These are phyloP conservation scores for Pseudococcus viburni DNA, from an alignment of 2,888 invertebrate species.

Conservation along the genomic window DNA sequence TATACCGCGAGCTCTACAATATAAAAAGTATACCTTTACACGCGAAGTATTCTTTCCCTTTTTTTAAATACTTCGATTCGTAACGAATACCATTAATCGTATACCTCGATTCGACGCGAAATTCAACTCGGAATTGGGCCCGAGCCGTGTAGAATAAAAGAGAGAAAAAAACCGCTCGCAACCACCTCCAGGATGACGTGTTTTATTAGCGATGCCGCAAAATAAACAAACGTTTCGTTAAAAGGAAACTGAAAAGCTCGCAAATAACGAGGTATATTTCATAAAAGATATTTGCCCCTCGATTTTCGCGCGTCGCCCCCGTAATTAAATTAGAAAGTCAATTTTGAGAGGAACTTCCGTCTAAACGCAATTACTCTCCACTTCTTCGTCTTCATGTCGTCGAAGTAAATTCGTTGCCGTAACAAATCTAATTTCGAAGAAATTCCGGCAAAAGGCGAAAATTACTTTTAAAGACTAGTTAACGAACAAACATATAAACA, in stretches of 20 bases:
- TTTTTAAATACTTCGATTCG: constrained; percentile 40
- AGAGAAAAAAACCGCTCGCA: neutral
- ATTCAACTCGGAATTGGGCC: neutral
- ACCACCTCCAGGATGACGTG: neutral
- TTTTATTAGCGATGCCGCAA: constrained; percentile 25
- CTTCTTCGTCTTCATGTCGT: constrained; percentile 21
- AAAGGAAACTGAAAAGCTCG: constrained; percentile 56
- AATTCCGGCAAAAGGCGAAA: constrained; percentile 48
- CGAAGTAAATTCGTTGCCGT: constrained; percentile 46
- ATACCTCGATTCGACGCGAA: neutral
- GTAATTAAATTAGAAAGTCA: constrained; percentile 58
- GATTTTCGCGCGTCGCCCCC: constrained; percentile 19
- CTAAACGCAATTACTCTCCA: constrained; percentile 57
- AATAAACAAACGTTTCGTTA: constrained; percentile 55
- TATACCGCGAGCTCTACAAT: neutral
- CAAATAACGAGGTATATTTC: constrained; percentile 56
- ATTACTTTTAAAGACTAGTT: constrained; percentile 56
- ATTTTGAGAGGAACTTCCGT: constrained; percentile 53
- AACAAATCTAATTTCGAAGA: constrained; percentile 48
- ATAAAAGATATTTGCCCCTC: constrained; percentile 51
- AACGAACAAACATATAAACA: constrained; percentile 56
- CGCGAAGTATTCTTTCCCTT: neutral
- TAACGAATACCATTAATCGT: constrained; percentile 44
- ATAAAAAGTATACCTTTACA: constrained; percentile 17
- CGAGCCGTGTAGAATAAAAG: neutral